These are phyloP conservation scores for Calameuta pallipes DNA, from an alignment of 2,888 invertebrate genomes.

Conservation along the genomic window DNA sequence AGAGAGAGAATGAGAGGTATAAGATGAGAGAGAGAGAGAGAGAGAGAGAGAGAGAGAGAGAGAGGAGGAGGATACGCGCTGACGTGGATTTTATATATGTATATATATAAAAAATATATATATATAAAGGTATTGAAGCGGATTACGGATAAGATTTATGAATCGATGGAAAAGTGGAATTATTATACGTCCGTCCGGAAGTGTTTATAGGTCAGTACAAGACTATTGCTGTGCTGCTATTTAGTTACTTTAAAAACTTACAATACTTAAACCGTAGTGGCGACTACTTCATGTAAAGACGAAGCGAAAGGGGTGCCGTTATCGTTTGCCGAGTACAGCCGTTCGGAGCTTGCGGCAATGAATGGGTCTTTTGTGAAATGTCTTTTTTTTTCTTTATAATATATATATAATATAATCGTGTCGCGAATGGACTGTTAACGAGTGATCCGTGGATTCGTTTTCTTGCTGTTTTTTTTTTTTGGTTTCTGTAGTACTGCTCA, in stretches of 20 bases:
- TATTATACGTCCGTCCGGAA: conserved; percentile 60
- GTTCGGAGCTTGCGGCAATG: background rate
- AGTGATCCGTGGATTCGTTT: no score
- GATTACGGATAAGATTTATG: conserved; percentile 2
- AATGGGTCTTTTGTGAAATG: background rate
- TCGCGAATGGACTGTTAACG: no score
- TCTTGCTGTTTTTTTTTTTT: no score
- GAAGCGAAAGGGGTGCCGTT: background rate
- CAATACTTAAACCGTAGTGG: conserved; percentile 33
- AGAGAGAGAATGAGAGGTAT: conserved; percentile 24
- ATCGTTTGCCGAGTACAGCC: background rate
- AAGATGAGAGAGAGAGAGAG: conserved; percentile 16
- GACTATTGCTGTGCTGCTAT: conserved; percentile 65
- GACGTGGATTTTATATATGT: conserved; percentile 25
- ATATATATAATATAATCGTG: background rate
- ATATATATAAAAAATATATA: conserved; percentile 14
- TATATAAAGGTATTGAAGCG: conserved; percentile 18
- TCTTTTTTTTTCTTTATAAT: background rate
- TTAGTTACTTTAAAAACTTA: conserved; percentile 51
- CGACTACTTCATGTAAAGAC: conserved; percentile 33
- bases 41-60: conserved; percentile 16
- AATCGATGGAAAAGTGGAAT: conserved; percentile 35
- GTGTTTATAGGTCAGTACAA: conserved; percentile 67
- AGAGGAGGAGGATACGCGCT: conserved; percentile 14
- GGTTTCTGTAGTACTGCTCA: no score